phyloP scores from a whole-genome alignment of 2,888 invertebrate genomes.

The Melangyna quadrimaculata region DNA sequence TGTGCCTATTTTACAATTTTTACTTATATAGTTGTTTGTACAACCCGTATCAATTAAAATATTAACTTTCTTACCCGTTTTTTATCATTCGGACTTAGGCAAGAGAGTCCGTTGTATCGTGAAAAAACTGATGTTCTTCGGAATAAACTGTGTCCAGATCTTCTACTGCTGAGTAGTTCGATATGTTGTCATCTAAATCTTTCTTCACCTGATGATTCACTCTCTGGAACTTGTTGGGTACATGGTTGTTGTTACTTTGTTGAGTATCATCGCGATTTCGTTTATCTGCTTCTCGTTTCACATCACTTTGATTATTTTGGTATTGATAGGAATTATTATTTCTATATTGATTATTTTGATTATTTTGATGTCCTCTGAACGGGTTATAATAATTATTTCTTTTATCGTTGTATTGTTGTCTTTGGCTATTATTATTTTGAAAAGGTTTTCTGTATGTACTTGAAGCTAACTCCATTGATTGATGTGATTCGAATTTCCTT shows the following conservation, averaged over 20 bases:
- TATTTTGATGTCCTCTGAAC: constrained; percentile 7
- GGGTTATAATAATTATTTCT: constrained; percentile 5
- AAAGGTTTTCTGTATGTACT: neutral
- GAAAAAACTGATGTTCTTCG: neutral
- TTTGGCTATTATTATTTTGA: too few relatives aligned
- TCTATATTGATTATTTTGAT: neutral
- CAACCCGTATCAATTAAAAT: constrained; percentile 18
- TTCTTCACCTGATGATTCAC: too few relatives aligned
- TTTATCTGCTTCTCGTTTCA: too few relatives aligned
- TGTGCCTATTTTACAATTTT: neutral
- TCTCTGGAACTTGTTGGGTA: too few relatives aligned
- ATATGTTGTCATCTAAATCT: too few relatives aligned
- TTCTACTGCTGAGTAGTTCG: too few relatives aligned
- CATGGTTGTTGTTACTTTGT: too few relatives aligned
- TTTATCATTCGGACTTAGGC: neutral
- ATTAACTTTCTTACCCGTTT: constrained; percentile 6
- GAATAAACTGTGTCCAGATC: too few relatives aligned
- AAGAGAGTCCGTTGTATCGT: neutral
- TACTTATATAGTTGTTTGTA: neutral
- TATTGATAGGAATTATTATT: too few relatives aligned
- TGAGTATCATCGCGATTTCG: too few relatives aligned
- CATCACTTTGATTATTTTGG: too few relatives aligned
- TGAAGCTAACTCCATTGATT: neutral
- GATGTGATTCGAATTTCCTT: neutral
- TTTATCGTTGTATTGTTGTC: constrained; percentile 1